These are phyloP conservation scores for Isichthys henryi DNA, from an alignment of 2,113 vertebrate genomes.

Conservation along the genomic window DNA sequence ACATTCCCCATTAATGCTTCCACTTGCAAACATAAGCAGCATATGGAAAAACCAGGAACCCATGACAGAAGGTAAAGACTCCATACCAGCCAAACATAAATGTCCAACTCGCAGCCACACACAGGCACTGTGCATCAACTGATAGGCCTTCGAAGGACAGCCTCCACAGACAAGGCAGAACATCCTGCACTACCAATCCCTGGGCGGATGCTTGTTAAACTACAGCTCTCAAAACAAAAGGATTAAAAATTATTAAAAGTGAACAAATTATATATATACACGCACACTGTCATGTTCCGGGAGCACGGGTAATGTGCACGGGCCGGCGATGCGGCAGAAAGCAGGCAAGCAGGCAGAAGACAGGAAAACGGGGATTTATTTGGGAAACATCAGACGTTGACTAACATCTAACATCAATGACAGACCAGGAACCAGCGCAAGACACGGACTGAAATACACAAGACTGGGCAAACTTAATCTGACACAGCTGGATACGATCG, in stretches of 20 bases:
- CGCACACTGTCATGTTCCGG: no score
- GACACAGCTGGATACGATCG: no score
- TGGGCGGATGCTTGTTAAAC: background rate
- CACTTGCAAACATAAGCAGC: background rate
- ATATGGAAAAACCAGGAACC: background rate
- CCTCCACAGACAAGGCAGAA: background rate
- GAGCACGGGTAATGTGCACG: no score
- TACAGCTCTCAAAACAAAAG: background rate
- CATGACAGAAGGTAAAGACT: background rate
- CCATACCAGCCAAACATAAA: background rate
- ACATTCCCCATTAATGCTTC: background rate
- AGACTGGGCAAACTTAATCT: no score
- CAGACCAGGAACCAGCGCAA: no score
- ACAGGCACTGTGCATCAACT: background rate
- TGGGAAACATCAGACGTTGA: no score
- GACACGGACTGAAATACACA: no score
- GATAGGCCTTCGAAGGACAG: background rate
- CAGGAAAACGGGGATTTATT: no score
- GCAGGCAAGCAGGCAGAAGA: no score
- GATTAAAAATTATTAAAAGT: background rate
- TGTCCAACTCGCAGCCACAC: background rate
- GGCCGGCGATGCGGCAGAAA: no score
- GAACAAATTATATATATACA: background rate
- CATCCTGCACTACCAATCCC: background rate
- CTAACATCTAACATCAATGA: no score